Evolutionary conservation across 2,888 invertebrate species (phyloP), one percentile per base, ranked within the genome.

Genomic region (Troides helena): DNA sequence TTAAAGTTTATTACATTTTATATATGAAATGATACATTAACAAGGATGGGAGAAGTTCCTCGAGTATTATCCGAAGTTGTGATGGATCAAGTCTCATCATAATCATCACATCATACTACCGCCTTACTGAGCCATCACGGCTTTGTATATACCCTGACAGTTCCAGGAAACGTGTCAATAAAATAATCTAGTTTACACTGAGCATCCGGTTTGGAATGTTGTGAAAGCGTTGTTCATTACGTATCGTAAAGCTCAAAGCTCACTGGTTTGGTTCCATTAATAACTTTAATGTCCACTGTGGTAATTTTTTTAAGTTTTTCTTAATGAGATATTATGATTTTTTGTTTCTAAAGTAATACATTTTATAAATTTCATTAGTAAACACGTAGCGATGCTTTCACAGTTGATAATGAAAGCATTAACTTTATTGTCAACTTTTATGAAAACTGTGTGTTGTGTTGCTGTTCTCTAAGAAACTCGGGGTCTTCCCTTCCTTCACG

Each of bases 401-500:
- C 65, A 58, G 14, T 65, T 68, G 43, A 62, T 58, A 36, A 60
- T 59, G 56, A 65, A 71, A 66, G 67, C 67, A 65, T 68, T 72
- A 72, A 71, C 57, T 71, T 78, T 72, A 81, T 77, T 79, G 88
- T 92, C 91, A 92, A 88, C 92, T 92, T 71, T 79, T 89, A 78
- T 89, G 82, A 77, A 88, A 92, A 70, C 86, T 89, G 72, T 89
- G 90, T 70, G 89, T 94, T 6, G 89, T 86, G 70, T 89, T 88
- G 71, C 92, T 94, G 30, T 91, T 92, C 36, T 93, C 85, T 68
- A 93, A 82, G 72, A 95, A 94, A 71, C 90, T 93, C 0, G 94
- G 94, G 0, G 94, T 93, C 80, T 94, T 95, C 7, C 95, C 95
- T 81, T 95, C 95, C 75, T 95, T 95, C 0, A 96, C 96, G 62